Base-by-base conservation (phyloP, 1,140 invertebrate species). In the Penaeus japonicus region DNA sequence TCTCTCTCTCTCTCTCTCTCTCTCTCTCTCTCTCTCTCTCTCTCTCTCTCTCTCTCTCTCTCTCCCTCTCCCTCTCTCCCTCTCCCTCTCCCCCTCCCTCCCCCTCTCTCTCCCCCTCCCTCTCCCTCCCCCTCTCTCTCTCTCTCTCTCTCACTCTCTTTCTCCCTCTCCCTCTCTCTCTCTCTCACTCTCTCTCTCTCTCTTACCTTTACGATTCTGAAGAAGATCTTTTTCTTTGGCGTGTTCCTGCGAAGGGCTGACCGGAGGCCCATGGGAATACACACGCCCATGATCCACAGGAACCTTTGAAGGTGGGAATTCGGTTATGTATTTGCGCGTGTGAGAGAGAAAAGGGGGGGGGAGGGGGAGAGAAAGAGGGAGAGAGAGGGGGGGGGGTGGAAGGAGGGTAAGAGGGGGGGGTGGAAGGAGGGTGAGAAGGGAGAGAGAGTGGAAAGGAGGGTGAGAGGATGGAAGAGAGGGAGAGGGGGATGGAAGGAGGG, bases 241-340 rank as follows among this genome's bases (percentile, higher is more conserved):
- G 82, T 85, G 17, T 84, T 84, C 24, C 90, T 75, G 27, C 65
- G 70, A 12, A 86, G 30, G 12, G 73, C 85, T 10, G 90, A 90
- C 20, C 77, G 54, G 2, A 90, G 57, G 22, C 90, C 90, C 90
- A 90, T 90, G 0, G 90, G 90, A 24, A 90, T 90, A 47, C 90
- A 90, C 47, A 90, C 90, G 4, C 87, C 90, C 90, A 89, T 89
- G 20, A 90, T 90, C 90, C 90, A 90, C 87, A 90, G 83, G 57
- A 90, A 89, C 90, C 87, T 89, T 30, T 17, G 24, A n/a, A 7
- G 27, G 30, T 5, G 18, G 4, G 20, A 22, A 27, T 0, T 2
- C 4, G 17, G 4, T 39, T 39, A 39, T 39, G 39, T 47, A 15
- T 47, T 1, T 12, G 65, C 4, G 65, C 0, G 47, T 0, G 73